Evolutionary conservation across 2,888 invertebrate genomes (phyloP), one percentile per base, ranked within the genome.

Genomic region (Callosobruchus maculatus): DNA sequence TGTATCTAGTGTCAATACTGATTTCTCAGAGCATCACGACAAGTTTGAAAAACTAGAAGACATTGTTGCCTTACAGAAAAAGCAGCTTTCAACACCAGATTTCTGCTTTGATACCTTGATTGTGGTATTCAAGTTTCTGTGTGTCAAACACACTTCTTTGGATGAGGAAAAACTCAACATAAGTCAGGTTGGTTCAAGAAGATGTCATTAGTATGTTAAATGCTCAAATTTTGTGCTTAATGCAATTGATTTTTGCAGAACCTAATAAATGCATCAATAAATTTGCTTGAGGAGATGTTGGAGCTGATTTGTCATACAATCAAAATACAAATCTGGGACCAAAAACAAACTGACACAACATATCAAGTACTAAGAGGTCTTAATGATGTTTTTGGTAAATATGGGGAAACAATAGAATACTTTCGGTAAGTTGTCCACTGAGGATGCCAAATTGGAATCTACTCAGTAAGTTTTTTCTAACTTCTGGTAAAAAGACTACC

Each of bases 381-480:
- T 70, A 89, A 89, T 78, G 89, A 89, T 85, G 84, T 88, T 9
- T 88, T 92, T 84, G 86, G 89, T n/a, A 85, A 90, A 77, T 83
- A 91, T 76, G 92, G 91, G 20, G 91, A 91, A 75, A 84, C 90
- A 68, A 80, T 91, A 67, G 87, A 87, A 75, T 89, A 90, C 83
- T 90, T 89, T 80, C 88, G 89, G 91, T 82, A 77, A 79, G 68
- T 68, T 21, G 70, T 72, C 68, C n/a, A 20, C 0, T 21, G 7
- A 26, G 7, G n/a, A n/a, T n/a, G n/a, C n/a, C n/a, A n/a, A n/a
- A n/a, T n/a, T n/a, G n/a, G n/a, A n/a, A n/a, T n/a, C n/a, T n/a
- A n/a, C n/a, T n/a, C n/a, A n/a, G n/a, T n/a, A n/a, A n/a, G n/a
- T n/a, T n/a, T n/a, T n/a, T n/a, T n/a, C n/a, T n/a, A n/a, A n/a